Conservation (phyloP, 1,140 invertebrate genomes). For the Brachionus calyciflorus region DNA sequence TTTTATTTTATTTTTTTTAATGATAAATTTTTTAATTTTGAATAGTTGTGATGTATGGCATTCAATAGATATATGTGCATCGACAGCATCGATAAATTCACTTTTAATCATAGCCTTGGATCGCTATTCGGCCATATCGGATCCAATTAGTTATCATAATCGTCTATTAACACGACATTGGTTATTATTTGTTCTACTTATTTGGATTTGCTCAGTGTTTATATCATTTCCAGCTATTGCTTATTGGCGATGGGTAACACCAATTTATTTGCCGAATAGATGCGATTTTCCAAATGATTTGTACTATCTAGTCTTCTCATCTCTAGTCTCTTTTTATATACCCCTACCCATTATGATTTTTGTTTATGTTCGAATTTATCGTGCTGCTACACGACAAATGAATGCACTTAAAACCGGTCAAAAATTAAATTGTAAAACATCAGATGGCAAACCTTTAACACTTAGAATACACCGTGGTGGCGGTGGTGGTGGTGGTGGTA, state of each 20-base stretch:
- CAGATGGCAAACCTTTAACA: conserved; percentile 21
- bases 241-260: conserved; percentile 53
- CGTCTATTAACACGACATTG: not conserved
- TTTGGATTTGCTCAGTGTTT: conserved; percentile 38
- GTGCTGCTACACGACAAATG: conserved; percentile 51
- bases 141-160: conserved; percentile 38
- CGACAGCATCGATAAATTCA: conserved; percentile 44
- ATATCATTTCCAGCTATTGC: conserved; percentile 46
- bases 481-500: too few species aligned
- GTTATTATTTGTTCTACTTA: not conserved
- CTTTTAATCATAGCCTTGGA: conserved; percentile 40
- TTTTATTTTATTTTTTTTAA: too few species aligned
- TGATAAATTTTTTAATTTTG: not conserved
- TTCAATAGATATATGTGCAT: conserved; percentile 38
- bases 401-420: conserved; percentile 21
- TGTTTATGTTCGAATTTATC: conserved; percentile 59
- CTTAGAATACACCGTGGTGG: conserved; percentile 7
- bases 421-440: conserved; percentile 33
- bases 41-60: conserved; percentile 34
- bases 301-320: conserved; percentile 59
- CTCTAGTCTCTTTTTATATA: conserved; percentile 60
- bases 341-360: conserved; percentile 59
- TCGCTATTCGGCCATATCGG: conserved; percentile 41
- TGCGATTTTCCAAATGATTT: conserved; percentile 29
- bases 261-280: not conserved